Evolutionary conservation across 2,888 invertebrate genomes (phyloP).

Genomic region (Phania funesta): DNA sequence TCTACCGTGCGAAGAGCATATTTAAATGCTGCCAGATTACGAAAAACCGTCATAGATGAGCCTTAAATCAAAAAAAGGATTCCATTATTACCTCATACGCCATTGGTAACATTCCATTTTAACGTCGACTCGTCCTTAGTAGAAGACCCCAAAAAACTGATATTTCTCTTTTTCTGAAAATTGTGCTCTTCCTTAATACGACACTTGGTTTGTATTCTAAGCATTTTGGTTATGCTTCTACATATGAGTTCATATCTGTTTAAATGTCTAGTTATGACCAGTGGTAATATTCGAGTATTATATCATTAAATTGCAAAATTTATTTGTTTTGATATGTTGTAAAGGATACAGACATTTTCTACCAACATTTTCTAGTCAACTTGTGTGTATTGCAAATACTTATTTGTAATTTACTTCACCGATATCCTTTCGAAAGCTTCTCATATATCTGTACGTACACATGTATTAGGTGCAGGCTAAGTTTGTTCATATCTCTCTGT

Average conservation of each 20-base stretch:
- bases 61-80: no score
- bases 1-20: no score
- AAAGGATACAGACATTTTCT: conserved; percentile 1
- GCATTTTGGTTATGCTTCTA: not conserved
- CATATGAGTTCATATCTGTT: not conserved
- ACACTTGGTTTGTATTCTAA: not conserved
- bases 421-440: not conserved
- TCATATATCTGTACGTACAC: not conserved
- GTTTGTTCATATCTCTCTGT: not conserved
- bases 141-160: no score
- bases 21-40: no score
- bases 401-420: not conserved
- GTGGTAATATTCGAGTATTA: conserved; percentile 48
- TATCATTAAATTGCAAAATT: conserved; percentile 59
- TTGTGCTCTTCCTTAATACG: not conserved
- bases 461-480: not conserved
- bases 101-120: no score
- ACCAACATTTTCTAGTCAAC: conserved; percentile 8
- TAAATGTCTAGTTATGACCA: not conserved
- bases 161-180: not conserved
- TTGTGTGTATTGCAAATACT: not conserved
- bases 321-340: conserved; percentile 51
- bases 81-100: no score
- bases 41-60: no score
- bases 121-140: no score